Evolutionary conservation across 92 coral and sea anemone genomes (phyloP), one percentile per base, ranked within the genome.

Genomic region (Virgularia gustaviana): DNA sequence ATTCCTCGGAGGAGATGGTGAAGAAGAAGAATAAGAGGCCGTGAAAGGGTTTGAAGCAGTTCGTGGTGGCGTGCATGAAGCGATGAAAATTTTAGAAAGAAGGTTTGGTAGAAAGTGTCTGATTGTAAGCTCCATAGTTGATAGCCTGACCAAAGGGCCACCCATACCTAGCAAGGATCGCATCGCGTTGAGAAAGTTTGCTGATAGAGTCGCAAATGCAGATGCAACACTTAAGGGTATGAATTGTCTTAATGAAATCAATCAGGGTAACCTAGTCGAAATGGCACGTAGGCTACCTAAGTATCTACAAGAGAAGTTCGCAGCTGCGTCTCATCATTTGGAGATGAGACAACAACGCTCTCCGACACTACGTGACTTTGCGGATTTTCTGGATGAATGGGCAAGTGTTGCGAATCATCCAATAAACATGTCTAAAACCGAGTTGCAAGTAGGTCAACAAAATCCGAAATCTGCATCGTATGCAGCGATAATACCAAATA

Each of bases 281-380:
- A 82, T 76, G 86, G 35, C 86, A 49, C 44, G 63, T 38, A 81
- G 85, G 24, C 60, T 75, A 49, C 81, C 81, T 34, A 81, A 44
- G 45, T 71, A 60, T 62, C 61, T 81, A 44, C 66, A 81, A 51
- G 34, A 81, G 53, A 81, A 60, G 72, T 75, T 81, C 36, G 81
- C 85, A 16, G 36, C 58, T 2, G 37, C 71, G 23, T 71, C 83
- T 24, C 65, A 25, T 23, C 55, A 70, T 38, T 12, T 79, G 65
- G 83, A 79, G 41, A 13, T 58, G 61, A 79, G 71, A 25, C 53
- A 71, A 27, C 83, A 79, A 57, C 71, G 31, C 18, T 68, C 70
- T 47, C 77, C 72, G 24, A 43, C 83, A 27, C 73, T 65, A 34
- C 49, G 78, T 2, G 71, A 79, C 39, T 79, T 79, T 42, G 68